A percentile compares a stretch with the other conserved stretches of the same genome.
Evolutionary conservation across 2,888 invertebrate genomes (phyloP).

Genomic region (Gasteruption jaculator): DNA sequence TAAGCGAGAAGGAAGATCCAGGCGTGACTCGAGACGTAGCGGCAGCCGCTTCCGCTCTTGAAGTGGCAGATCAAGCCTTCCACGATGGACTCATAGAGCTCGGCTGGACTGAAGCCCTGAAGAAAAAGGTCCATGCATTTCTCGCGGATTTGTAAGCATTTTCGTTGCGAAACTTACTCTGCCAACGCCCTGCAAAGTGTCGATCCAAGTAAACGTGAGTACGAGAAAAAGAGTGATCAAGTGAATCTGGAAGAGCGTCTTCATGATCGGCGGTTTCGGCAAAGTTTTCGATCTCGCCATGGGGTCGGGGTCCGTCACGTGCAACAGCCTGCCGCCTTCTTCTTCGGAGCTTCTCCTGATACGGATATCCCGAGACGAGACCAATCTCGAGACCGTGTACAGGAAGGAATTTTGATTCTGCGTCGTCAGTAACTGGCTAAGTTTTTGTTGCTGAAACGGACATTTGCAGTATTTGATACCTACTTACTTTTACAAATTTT

Average conservation of each 20-base stretch:
- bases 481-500: background rate
- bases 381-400: constrained; percentile 55
- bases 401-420: constrained; percentile 48
- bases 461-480: too few species aligned
- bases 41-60: constrained; percentile 31
- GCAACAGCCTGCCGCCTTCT: constrained; percentile 42
- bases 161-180: constrained; percentile 53
- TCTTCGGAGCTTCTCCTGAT: constrained; percentile 38
- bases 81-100: constrained; percentile 37
- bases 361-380: constrained; percentile 52
- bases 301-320: constrained; percentile 46
- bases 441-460: constrained; percentile 36
- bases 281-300: constrained; percentile 40
- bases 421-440: constrained; percentile 39
- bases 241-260: constrained; percentile 52
- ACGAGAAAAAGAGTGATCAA: constrained; percentile 50
- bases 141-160: too few species aligned
- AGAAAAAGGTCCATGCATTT: too few species aligned
- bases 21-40: constrained; percentile 46
- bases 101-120: constrained; percentile 40
- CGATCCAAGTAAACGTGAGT: constrained; percentile 53
- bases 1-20: constrained; percentile 55
- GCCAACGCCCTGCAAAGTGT: constrained; percentile 55
- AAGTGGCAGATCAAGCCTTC: constrained; percentile 45
- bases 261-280: constrained; percentile 42